Percentiles rank a stretch among this genome's conserved stretches.
phyloP scores from a whole-genome alignment of 1,140 invertebrate species.

The Trachymyrmex septentrionalis region DNA sequence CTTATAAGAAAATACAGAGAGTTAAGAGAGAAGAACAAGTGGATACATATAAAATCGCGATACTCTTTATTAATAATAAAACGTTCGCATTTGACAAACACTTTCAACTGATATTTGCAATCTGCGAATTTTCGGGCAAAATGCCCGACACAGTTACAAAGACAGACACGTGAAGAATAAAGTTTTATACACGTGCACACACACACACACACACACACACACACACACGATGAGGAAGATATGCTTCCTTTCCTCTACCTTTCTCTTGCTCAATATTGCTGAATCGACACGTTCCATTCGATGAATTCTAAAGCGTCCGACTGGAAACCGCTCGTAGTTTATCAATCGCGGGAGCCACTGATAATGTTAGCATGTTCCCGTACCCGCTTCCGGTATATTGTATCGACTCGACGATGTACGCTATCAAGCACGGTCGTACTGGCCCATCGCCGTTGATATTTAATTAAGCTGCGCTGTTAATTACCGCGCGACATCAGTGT shows the following conservation, averaged over 20 bases:
- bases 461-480: slow-evolving; percentile 45
- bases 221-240: background rate
- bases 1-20: background rate
- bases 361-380: slow-evolving; percentile 46
- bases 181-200: background rate
- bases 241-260: background rate
- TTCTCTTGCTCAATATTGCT: slow-evolving; percentile 6
- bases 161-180: slow-evolving; percentile 14
- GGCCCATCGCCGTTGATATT: slow-evolving; percentile 21
- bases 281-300: slow-evolving; percentile 50
- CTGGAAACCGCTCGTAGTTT: slow-evolving; percentile 57
- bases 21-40: background rate
- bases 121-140: background rate
- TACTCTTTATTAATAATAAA: background rate
- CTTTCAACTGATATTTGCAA: background rate
- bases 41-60: background rate
- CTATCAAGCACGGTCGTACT: slow-evolving; percentile 28
- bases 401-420: slow-evolving; percentile 38
- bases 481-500: slow-evolving; percentile 23
- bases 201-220: background rate
- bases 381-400: slow-evolving; percentile 45
- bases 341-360: slow-evolving; percentile 46
- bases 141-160: background rate
- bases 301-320: slow-evolving; percentile 59
- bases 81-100: background rate